Evolutionary conservation across 2,113 vertebrate species (phyloP), one percentile per base, ranked within the genome.

Genomic region (Sterrhoptilus dennistouni): DNA sequence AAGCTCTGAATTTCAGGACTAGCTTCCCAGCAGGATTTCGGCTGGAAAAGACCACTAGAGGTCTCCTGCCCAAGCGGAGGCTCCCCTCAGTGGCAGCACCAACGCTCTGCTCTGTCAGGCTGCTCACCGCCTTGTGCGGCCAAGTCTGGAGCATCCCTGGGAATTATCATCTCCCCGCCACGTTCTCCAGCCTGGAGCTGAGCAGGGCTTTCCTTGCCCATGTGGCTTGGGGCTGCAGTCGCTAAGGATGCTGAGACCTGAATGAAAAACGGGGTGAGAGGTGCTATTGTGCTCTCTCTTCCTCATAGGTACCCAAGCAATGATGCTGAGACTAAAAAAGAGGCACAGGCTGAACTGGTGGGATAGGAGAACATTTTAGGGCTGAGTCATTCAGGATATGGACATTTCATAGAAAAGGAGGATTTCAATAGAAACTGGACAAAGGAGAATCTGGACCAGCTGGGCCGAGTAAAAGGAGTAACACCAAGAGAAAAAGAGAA

Each of bases 1-100:
- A 84, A 91, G 49, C 35, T 64, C 40, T 36, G 57, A 49, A 44
- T 75, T 60, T 33, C 61, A 60, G 66, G 52, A 13, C 5, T 10
- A 49, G n/a, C 28, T 75, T 85, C 64, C 6, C 40, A 60, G 77
- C 29, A 56, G 49, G 31, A 36, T 91, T 79, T 64, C 2, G 5
- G 45, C 61, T 83, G 71, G 53, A 76, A 54, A 76, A 91, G 66
- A 50, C 84, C 87, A 45, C 61, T 85, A 91, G 92, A 68, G 52
- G 90, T 77, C 87, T 93, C 83, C 56, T 52, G 76, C 29, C 59
- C 71, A 21, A 25, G 21, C 12, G 15, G 2, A 6, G 18, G 47
- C 61, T 75, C 36, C 23, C 44, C 0, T 7, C 76, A 60, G 86
- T 2, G 76, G 40, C 17, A 52, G 59, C 64, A 31, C 22, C 50